Conservation (phyloP, 1,140 invertebrate species). For the Achatina immaculata region DNA sequence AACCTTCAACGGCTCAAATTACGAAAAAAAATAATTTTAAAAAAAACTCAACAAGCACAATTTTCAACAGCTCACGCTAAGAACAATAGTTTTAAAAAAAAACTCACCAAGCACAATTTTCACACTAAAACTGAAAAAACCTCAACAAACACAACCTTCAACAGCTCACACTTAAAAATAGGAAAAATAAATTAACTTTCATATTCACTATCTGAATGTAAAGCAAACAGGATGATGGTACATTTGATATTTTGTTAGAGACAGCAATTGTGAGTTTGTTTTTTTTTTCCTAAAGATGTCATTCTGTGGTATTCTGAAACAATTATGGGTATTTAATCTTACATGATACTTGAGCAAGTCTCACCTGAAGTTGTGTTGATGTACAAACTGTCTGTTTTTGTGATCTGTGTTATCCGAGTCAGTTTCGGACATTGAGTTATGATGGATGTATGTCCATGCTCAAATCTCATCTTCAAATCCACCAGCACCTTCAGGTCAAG, state of each 20-base stretch:
- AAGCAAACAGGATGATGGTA: slow-evolving; percentile 18
- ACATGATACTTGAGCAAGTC: background rate
- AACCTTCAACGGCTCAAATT: too few relatives aligned
- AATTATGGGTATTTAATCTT: background rate
- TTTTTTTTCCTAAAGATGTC: background rate
- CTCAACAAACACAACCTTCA: too few relatives aligned
- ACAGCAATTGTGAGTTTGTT: too few relatives aligned
- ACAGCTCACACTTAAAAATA: too few relatives aligned
- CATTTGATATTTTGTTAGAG: background rate
- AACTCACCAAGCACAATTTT: too few relatives aligned
- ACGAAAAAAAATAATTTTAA: too few relatives aligned
- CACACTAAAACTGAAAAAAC: too few relatives aligned
- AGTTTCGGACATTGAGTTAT: slow-evolving; percentile 72
- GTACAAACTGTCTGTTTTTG: slow-evolving; percentile 71
- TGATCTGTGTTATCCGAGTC: slow-evolving; percentile 45
- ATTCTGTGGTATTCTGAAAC: slow-evolving; percentile 20
- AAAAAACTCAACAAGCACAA: too few relatives aligned
- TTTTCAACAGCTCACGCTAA: too few relatives aligned
- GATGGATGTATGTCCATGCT: slow-evolving; percentile 76
- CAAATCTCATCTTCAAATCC: slow-evolving; percentile 43
- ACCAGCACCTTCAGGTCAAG: slow-evolving; percentile 39
- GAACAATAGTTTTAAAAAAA: too few relatives aligned
- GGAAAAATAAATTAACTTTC: too few relatives aligned
- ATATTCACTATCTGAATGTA: too few relatives aligned
- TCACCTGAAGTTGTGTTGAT: slow-evolving; percentile 80